A percentile compares a stretch with the other conserved stretches of the same genome.
These are phyloP conservation scores for Neodiprion fabricii DNA, from an alignment of 1,140 invertebrate species.

Conservation along the genomic window DNA sequence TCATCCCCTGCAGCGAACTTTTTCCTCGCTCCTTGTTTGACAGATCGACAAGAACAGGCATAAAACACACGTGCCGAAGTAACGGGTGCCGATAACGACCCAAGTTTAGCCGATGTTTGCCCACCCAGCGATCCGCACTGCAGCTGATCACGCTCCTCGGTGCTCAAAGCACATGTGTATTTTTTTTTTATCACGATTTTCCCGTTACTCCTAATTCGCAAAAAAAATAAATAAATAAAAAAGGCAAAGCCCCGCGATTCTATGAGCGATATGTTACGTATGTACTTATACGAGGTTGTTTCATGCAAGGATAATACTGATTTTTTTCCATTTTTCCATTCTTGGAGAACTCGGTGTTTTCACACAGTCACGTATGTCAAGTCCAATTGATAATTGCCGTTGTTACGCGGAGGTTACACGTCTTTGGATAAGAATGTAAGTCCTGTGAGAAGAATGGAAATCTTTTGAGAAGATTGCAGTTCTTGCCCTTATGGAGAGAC, in stretches of 20 bases:
- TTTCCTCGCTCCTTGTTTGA: background rate
- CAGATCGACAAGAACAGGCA: background rate
- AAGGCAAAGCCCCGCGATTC: too few relatives aligned
- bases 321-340: too few relatives aligned
- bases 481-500: too few relatives aligned
- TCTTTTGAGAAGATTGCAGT: background rate
- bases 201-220: too few relatives aligned
- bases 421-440: constrained; percentile 12
- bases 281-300: too few relatives aligned
- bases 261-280: too few relatives aligned
- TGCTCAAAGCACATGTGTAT: background rate
- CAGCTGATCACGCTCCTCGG: background rate
- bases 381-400: constrained; percentile 5
- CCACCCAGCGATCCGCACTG: background rate
- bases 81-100: background rate
- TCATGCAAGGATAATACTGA: too few relatives aligned
- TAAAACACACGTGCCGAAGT: background rate
- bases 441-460: background rate
- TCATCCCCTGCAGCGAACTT: too few relatives aligned
- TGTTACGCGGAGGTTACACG: constrained; percentile 9
- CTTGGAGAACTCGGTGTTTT: constrained; percentile 5
- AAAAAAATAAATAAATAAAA: too few relatives aligned
- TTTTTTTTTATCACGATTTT: too few relatives aligned
- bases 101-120: background rate
- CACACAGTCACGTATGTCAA: too few relatives aligned